Base-by-base conservation (phyloP, 2,797 vertebrate genomes). In the Macropodus opercularis region DNA sequence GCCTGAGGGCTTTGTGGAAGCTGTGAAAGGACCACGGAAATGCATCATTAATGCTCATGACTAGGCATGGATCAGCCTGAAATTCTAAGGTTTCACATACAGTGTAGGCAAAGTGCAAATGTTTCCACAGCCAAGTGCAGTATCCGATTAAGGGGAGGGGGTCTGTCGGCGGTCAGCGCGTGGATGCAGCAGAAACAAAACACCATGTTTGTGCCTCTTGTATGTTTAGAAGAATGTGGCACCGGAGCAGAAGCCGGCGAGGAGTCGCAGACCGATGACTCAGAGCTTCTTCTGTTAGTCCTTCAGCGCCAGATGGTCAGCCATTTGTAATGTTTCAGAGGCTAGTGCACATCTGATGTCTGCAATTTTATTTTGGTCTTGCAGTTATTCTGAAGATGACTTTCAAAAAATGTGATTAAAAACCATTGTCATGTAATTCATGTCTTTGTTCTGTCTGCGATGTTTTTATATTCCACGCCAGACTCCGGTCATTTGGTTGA, bases 321-420 rank as follows among this genome's bases (percentile, higher is more conserved):
- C 58, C 63, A 51, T n/a, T 62, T 46, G 58, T 31, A 35, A 24
- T 58, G 48, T 72, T 65, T 65, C 40, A 69, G 39, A 48, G 48
- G 29, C 23, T 39, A 32, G 26, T 13, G 34, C 8, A 50, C 46
- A 17, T 60, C 23, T 60, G 53, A 58, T 47, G 50, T 51, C 5
- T 3, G 3, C 1, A 47, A 63, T 66, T 54, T 43, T 44, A 62
- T 29, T 34, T 55, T 65, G 35, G 43, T 41, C 27, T 50, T 61
- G 3, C 29, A 54, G 41, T 57, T 35, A 50, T 52, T 61, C 46
- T 31, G 18, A 21, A 18, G 14, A 26, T 10, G n/a, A 52, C 46
- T 42, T 53, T 59, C 29, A 51, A 41, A 43, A 15, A 41, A 19
- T 19, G 42, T 22, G 29, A 44, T 9, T 44, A 43, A 32, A 26